These are phyloP conservation scores for Zalophus californianus DNA, from an alignment of 2,797 vertebrate genomes.

Conservation along the genomic window DNA sequence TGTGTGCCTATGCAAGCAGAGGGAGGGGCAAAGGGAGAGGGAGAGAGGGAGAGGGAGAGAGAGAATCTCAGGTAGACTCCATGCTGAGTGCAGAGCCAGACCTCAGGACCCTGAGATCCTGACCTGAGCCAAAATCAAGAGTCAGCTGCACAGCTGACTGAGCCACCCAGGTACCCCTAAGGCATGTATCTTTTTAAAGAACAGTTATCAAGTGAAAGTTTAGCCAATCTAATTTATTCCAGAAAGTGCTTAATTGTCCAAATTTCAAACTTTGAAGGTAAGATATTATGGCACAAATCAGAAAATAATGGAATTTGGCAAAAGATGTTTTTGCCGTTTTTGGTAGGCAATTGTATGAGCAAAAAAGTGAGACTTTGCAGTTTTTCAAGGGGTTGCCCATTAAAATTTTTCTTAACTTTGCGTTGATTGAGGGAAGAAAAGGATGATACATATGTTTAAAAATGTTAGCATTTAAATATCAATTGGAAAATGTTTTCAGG, in stretches of 20 bases:
- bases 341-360: background rate
- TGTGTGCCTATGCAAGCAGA: background rate
- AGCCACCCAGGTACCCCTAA: background rate
- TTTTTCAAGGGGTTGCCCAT: conserved; percentile 15
- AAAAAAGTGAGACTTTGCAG: background rate
- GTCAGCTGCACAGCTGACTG: too few species aligned
- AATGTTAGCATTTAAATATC: conserved; percentile 29
- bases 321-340: conserved; percentile 17
- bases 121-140: background rate
- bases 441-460: background rate
- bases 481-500: conserved; percentile 17
- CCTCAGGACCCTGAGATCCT: background rate
- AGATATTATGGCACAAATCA: background rate
- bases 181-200: background rate
- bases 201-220: background rate
- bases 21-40: background rate
- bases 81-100: background rate
- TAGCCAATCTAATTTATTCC: background rate
- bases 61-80: background rate
- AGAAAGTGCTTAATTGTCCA: conserved; percentile 35
- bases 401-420: conserved; percentile 56
- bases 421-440: conserved; percentile 41
- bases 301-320: background rate
- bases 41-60: background rate
- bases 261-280: conserved; percentile 47